phyloP scores from a whole-genome alignment of 2,797 vertebrate genomes.

The Chromobotia macracanthus region DNA sequence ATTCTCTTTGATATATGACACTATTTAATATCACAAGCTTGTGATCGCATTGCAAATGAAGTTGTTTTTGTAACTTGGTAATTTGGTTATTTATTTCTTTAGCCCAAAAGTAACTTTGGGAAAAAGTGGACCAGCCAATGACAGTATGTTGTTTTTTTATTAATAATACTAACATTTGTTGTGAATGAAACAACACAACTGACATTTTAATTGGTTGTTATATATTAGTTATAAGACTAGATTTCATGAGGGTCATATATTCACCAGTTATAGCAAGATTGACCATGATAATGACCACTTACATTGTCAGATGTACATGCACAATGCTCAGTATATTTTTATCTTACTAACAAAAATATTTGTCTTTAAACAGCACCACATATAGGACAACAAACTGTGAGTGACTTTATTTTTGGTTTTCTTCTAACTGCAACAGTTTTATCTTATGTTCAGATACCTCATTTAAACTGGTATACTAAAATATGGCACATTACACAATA shows the following conservation, averaged over 20 bases:
- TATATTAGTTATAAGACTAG: neutral
- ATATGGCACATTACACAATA: neutral
- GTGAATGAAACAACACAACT: neutral
- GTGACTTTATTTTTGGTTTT: constrained; percentile 14
- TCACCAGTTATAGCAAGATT: neutral
- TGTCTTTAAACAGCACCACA: constrained; percentile 23
- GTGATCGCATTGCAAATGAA: neutral
- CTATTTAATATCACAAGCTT: neutral
- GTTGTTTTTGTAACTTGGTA: neutral
- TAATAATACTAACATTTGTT: neutral
- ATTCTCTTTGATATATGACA: neutral
- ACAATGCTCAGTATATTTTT: no score
- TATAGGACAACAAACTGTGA: constrained; percentile 39
- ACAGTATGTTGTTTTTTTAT: constrained; percentile 3
- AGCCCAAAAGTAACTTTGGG: neutral
- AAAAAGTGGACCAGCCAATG: neutral
- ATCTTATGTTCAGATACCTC: neutral
- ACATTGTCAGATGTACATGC: neutral
- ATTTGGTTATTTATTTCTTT: neutral
- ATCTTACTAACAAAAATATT: neutral
- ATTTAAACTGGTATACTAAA: neutral
- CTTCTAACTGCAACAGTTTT: neutral
- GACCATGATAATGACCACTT: neutral
- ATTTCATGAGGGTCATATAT: neutral
- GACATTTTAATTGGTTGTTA: neutral